A percentile compares a stretch with the other conserved stretches of the same genome.
These are phyloP conservation scores for Thamnophis elegans DNA, from an alignment of 2,797 vertebrate species.

Conservation along the genomic window DNA sequence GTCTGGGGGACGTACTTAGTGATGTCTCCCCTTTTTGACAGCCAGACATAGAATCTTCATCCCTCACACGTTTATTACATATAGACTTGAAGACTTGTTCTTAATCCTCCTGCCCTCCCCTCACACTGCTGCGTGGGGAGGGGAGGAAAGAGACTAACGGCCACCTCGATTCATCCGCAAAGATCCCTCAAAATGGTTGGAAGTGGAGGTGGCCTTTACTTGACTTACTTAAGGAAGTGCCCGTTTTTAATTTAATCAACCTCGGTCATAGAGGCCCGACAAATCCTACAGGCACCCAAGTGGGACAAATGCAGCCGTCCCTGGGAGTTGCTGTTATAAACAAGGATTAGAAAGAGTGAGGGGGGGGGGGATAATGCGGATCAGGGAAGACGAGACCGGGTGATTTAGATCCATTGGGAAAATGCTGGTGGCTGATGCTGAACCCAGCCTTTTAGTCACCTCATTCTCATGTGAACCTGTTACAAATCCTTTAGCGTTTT, in stretches of 20 bases:
- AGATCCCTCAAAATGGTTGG: background rate
- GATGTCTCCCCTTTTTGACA: background rate
- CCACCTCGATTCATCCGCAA: background rate
- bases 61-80: background rate
- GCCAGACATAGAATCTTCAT: rapidly evolving
- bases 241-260: background rate
- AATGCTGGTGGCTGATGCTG: rapidly evolving
- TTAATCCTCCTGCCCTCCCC: background rate
- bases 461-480: background rate
- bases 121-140: background rate
- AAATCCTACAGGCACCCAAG: background rate
- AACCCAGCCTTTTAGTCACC: background rate
- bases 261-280: background rate
- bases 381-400: background rate
- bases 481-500: conserved; percentile 22
- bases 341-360: background rate
- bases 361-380: background rate
- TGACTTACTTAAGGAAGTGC: background rate
- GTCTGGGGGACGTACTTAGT: rapidly evolving
- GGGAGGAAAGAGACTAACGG: background rate
- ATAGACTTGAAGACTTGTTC: background rate
- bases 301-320: background rate
- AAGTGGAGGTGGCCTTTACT: background rate
- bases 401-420: background rate
- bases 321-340: rapidly evolving